A percentile compares a stretch with the other conserved stretches of the same genome.
Evolutionary conservation across 1,140 invertebrate species (phyloP).

Genomic region (Pectinophora gossypiella): DNA sequence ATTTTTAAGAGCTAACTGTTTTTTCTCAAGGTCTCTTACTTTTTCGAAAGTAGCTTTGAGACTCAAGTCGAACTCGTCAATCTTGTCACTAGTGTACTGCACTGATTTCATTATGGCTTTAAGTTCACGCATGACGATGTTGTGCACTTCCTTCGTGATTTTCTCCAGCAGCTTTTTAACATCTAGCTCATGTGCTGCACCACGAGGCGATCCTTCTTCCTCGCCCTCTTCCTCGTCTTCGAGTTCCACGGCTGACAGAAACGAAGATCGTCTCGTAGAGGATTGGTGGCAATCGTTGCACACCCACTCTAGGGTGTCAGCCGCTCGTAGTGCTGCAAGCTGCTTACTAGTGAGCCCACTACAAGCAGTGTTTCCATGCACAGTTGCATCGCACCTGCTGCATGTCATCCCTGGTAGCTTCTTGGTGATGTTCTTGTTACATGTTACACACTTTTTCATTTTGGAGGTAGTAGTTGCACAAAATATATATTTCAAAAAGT

Average conservation of each 20-base stretch:
- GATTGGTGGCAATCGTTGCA: background rate
- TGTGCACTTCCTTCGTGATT: too few relatives aligned
- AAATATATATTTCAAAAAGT: too few relatives aligned
- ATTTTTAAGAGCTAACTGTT: background rate
- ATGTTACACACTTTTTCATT: background rate
- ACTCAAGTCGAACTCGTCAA: background rate
- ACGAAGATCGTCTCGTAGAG: background rate
- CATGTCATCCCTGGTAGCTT: background rate
- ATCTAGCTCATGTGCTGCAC: too few relatives aligned
- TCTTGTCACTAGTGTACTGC: background rate
- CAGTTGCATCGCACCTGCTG: background rate
- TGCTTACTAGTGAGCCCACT: background rate
- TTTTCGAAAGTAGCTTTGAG: background rate
- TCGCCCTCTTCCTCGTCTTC: background rate
- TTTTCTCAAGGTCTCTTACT: background rate
- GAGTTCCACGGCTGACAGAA: background rate
- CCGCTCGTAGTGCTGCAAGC: background rate
- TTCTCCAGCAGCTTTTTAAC: background rate
- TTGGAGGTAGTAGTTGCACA: too few relatives aligned
- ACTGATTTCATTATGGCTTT: background rate
- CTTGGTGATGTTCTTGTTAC: background rate
- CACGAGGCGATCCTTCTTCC: too few relatives aligned
- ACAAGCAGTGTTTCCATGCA: background rate
- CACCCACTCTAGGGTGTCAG: background rate
- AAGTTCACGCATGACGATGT: too few relatives aligned